phyloP scores from a whole-genome alignment of 2,888 invertebrate species.

The Coelopa pilipes region DNA sequence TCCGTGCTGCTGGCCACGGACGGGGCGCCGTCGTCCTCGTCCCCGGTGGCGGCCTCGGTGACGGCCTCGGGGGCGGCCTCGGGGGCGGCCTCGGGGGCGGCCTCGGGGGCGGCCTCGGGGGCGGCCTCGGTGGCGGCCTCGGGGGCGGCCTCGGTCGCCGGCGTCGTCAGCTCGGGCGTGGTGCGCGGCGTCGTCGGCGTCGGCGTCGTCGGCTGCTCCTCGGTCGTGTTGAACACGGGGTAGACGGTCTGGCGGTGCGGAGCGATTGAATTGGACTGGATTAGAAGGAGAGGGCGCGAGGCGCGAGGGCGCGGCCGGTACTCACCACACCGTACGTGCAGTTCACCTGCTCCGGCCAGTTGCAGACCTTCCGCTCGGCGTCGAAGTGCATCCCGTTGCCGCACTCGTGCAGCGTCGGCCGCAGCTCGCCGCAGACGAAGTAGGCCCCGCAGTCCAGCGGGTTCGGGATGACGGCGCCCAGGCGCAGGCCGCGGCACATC shows the following conservation, averaged over 20 bases:
- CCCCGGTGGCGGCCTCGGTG: background rate
- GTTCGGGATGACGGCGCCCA: conserved; percentile 53
- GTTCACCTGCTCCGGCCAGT: conserved; percentile 51
- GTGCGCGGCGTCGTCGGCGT: too few species aligned
- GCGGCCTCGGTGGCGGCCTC: background rate
- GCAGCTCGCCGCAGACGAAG: conserved; percentile 49
- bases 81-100: too few species aligned
- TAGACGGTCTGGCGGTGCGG: conserved; percentile 1
- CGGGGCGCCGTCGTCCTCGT: background rate
- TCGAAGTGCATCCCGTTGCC: conserved; percentile 55
- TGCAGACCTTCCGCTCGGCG: conserved; percentile 50
- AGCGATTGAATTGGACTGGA: too few species aligned
- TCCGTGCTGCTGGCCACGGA: background rate
- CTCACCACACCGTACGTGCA: conserved; percentile 45
- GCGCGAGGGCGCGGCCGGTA: background rate
- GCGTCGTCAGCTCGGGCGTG: background rate
- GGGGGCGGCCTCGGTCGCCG: background rate
- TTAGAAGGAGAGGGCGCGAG: too few species aligned
- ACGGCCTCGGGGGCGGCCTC: background rate
- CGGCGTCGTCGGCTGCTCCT: background rate
- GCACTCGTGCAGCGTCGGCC: conserved; percentile 49
- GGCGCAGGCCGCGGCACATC: conserved; percentile 49
- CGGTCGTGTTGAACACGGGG: conserved; percentile 1
- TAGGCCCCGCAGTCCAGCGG: conserved; percentile 57
- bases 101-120: background rate